A percentile compares a stretch with the other conserved stretches of the same genome.
phyloP scores from a whole-genome alignment of 2,797 vertebrate species.

The Enteromius thamalakanensis region DNA sequence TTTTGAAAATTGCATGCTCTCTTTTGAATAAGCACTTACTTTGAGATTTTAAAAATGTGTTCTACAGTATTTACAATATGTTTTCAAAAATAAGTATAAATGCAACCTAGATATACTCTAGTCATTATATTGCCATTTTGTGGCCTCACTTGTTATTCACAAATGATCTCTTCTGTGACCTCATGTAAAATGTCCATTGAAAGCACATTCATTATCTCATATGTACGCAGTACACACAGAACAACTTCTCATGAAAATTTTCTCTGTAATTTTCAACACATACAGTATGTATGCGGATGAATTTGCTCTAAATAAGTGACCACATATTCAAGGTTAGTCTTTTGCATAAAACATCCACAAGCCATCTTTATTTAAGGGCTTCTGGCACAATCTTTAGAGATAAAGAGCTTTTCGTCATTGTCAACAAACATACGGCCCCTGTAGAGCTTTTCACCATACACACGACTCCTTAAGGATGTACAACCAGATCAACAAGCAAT shows the following conservation, averaged over 20 bases:
- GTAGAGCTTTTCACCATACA: neutral
- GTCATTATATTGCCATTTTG: neutral
- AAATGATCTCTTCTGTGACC: neutral
- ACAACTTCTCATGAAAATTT: neutral
- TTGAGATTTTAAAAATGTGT: neutral
- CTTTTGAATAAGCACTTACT: neutral
- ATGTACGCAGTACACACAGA: neutral
- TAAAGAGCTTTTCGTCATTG: neutral
- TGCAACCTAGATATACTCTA: neutral
- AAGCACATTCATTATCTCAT: neutral
- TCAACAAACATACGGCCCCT: neutral
- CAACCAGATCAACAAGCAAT: neutral
- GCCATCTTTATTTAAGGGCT: too few species aligned
- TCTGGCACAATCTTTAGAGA: neutral
- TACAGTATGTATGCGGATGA: neutral
- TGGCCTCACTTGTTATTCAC: neutral
- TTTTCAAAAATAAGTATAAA: neutral
- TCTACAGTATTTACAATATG: neutral
- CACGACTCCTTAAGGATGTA: neutral
- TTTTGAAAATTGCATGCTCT: neutral
- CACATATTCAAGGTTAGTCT: neutral
- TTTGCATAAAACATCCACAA: neutral
- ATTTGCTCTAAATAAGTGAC: neutral
- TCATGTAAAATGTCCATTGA: neutral
- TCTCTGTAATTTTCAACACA: neutral